Conservation (phyloP, 2,797 vertebrate genomes). For the Nannoperca obscura region DNA sequence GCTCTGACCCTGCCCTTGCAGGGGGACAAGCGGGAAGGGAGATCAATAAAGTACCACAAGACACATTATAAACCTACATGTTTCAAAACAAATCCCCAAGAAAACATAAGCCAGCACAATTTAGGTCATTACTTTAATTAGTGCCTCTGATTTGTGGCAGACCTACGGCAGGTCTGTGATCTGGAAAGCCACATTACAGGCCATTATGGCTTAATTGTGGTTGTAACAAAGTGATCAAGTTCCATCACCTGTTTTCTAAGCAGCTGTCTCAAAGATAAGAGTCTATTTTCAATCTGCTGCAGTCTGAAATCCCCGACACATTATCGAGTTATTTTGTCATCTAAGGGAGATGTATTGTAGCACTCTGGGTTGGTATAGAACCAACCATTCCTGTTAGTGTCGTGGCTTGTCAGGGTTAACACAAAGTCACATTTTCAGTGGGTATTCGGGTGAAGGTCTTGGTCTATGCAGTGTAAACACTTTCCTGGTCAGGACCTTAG, state of each 20-base stretch:
- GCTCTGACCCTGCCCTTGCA: constrained; percentile 5
- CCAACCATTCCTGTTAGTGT: constrained; percentile 13
- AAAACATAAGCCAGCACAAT: constrained; percentile 22
- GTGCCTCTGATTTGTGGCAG: constrained; percentile 41
- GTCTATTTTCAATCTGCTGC: constrained; percentile 51
- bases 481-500: constrained; percentile 32
- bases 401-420: constrained; percentile 25
- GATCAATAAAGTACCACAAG: constrained; percentile 47
- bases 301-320: constrained; percentile 46
- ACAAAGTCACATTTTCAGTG: constrained; percentile 24
- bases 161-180: constrained; percentile 35
- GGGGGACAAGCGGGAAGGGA: background rate
- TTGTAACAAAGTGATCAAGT: constrained; percentile 55
- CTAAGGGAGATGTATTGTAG: constrained; percentile 26
- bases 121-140: constrained; percentile 39
- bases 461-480: constrained; percentile 56
- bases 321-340: constrained; percentile 61
- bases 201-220: constrained; percentile 59
- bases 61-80: constrained; percentile 18
- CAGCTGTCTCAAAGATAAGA: constrained; percentile 55
- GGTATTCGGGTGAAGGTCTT: constrained; percentile 37
- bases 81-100: constrained; percentile 35
- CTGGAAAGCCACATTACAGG: constrained; percentile 46
- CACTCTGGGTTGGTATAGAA: constrained; percentile 13
- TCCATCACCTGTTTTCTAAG: constrained; percentile 63